A percentile compares a stretch with the other conserved stretches of the same genome.
Conservation (phyloP, 2,888 invertebrate species). For the Trachelus tabidus region DNA sequence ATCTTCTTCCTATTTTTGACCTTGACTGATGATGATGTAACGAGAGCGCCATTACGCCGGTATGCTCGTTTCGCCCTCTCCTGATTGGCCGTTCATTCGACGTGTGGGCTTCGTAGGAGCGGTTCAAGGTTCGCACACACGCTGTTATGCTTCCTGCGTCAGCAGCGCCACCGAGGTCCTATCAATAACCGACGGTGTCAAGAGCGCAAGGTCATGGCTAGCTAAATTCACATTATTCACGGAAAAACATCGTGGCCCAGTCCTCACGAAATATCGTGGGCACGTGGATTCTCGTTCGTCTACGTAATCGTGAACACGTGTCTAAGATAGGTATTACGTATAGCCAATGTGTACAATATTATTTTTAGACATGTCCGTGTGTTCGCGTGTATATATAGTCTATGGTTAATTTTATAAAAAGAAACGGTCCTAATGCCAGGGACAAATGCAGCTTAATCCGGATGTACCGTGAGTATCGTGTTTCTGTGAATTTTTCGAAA, state of each 20-base stretch:
- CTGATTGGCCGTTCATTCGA: constrained; percentile 11
- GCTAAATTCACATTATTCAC: constrained; percentile 23
- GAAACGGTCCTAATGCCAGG: not conserved
- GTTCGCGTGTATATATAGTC: fast-evolving
- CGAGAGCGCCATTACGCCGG: constrained; percentile 21
- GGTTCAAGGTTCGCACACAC: constrained; percentile 26
- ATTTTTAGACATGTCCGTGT: not conserved
- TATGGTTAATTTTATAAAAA: not conserved
- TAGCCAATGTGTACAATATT: not conserved
- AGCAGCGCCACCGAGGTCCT: constrained; percentile 25
- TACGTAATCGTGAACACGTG: not conserved
- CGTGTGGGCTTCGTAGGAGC: constrained; percentile 12
- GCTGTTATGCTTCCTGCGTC: constrained; percentile 10
- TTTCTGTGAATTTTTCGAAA: not conserved
- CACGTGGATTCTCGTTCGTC: not conserved
- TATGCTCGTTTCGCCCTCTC: constrained; percentile 14
- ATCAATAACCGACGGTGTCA: constrained; percentile 45
- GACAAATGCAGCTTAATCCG: not conserved
- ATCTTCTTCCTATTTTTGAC: constrained; percentile 1
- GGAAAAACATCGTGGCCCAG: not conserved
- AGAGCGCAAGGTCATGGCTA: constrained; percentile 41
- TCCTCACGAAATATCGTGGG: not conserved
- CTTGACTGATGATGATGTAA: constrained; percentile 9
- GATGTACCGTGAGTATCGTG: not conserved
- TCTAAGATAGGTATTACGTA: not conserved